Evolutionary conservation across 2,113 vertebrate genomes (phyloP), one percentile per base, ranked within the genome.

Genomic region (Lamprotornis superbus): DNA sequence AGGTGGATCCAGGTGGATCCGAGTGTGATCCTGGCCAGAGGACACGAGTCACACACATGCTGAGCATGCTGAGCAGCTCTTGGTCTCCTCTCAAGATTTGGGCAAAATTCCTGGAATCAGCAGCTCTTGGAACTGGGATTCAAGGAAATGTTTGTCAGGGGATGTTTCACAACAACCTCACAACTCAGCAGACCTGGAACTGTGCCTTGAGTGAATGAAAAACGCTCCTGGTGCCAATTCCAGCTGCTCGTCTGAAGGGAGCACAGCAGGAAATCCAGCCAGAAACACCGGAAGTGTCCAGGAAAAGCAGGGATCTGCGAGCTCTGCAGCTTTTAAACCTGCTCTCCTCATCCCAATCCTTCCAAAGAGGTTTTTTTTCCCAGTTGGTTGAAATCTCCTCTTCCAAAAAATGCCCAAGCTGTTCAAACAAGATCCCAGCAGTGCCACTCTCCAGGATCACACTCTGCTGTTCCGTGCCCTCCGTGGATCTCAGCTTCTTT

Each of bases 381-480:
- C 5, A 0, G 5, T 6, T 23, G 39, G 17, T 57, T 49, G 21
- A 22, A 55, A 53, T 55, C 14, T 73, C 4, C 28, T 70, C 61
- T 57, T 53, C 57, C 63, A n/a, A 56, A 46, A 56, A 39, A n/a
- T 1, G 2, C 46, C 25, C 30, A 7, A 1, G 6, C 15, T 50
- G 37, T 67, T 76, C 1, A 1, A 17, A n/a, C 1, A 2, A 40
- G 42, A 11, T 40, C n/a, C 10, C 31, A 7, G 20, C 1, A 0
- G 15, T 1, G 5, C 64, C 12, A 1, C 37, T 22, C 14, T 40
- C 52, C 19, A 2, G 47, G 52, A 70, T 40, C 18, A 4, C 1
- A 0, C 46, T 17, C n/a, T 0, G 0, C 22, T 1, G 0, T 20
- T 39, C 25, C 8, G 49, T 50, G 49, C 49, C 49, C 27, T 50